Conservation (phyloP, 1,140 invertebrate species). For the Prorops nasuta region DNA sequence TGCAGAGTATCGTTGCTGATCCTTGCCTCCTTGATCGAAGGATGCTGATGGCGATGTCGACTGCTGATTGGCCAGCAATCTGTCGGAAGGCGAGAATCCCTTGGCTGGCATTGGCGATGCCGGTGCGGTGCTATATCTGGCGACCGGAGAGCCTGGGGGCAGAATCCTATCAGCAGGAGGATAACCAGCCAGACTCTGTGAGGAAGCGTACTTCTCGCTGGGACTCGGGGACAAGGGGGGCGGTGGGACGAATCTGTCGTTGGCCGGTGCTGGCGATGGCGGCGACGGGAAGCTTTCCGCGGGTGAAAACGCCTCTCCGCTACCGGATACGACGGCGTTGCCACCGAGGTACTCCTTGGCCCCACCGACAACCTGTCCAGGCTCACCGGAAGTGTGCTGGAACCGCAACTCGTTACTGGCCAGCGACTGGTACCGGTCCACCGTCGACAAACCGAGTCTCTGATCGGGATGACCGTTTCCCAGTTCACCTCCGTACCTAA, state of each 20-base stretch:
- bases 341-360: constrained; percentile 12
- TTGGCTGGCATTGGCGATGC: constrained; percentile 44
- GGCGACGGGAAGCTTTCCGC: constrained; percentile 51
- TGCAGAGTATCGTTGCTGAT: constrained; percentile 42
- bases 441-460: constrained; percentile 24
- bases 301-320: constrained; percentile 34
- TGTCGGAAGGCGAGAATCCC: constrained; percentile 44
- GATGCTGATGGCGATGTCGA: constrained; percentile 14
- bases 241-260: constrained; percentile 50
- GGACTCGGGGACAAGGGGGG: constrained; percentile 48
- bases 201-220: constrained; percentile 50
- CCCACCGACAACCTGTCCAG: constrained; percentile 4
- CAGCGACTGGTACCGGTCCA: background rate
- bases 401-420: constrained; percentile 18
- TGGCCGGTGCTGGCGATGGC: constrained; percentile 50
- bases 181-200: constrained; percentile 47
- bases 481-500: constrained; percentile 31
- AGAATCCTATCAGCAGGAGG: constrained; percentile 39
- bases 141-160: constrained; percentile 37
- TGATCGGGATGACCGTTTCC: too few relatives aligned
- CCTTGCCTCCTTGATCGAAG: constrained; percentile 25
- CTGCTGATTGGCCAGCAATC: constrained; percentile 31
- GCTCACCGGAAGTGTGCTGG: constrained; percentile 10
- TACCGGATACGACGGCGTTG: background rate
- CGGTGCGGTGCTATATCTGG: constrained; percentile 38